Conservation (phyloP, 2,797 vertebrate species). For the Pteronotus mesoamericanus region DNA sequence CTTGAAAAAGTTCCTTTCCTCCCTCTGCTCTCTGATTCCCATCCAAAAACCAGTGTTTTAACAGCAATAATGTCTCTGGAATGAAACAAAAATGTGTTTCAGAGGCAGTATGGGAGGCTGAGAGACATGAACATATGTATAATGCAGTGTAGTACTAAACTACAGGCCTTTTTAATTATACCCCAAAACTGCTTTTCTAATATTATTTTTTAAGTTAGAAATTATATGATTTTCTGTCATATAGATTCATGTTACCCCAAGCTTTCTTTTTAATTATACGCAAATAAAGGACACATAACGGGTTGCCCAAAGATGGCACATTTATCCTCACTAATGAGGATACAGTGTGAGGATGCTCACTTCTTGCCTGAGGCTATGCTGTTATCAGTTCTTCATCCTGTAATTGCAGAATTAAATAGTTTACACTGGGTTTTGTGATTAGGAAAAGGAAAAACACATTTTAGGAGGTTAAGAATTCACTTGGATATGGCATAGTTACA, state of each 20-base stretch:
- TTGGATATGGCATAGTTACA: neutral
- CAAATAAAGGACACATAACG: constrained; percentile 47
- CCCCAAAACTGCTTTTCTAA: constrained; percentile 52
- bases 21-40: neutral
- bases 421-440: constrained; percentile 59
- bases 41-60: neutral
- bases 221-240: constrained; percentile 26
- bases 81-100: neutral
- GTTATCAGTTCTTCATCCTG: constrained; percentile 54
- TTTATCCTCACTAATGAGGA: constrained; percentile 66
- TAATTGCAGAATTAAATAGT: constrained; percentile 59
- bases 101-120: neutral
- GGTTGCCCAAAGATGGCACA: constrained; percentile 30
- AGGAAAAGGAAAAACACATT: constrained; percentile 43
- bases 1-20: neutral
- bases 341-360: constrained; percentile 26
- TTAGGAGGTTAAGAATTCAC: constrained; percentile 48
- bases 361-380: constrained; percentile 52
- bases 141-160: neutral
- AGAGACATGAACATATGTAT: neutral
- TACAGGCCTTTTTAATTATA: constrained; percentile 42
- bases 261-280: constrained; percentile 63
- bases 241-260: constrained; percentile 28
- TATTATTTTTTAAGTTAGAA: constrained; percentile 40
- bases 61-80: neutral